Conservation (phyloP, 2,113 vertebrate genomes). For the Phyllostomus hastatus region DNA sequence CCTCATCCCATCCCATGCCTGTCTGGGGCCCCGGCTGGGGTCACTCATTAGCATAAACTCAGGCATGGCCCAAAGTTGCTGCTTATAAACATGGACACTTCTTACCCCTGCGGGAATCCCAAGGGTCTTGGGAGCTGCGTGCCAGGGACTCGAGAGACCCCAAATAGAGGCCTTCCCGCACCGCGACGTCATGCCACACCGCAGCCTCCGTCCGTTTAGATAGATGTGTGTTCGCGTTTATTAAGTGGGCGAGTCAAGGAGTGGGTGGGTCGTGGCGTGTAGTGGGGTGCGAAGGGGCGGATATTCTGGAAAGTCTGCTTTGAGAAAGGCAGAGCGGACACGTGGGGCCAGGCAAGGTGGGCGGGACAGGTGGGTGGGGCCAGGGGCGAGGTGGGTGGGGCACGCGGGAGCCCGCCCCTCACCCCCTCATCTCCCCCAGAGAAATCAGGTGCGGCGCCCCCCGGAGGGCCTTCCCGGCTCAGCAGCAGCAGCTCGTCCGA, state of each 20-base stretch:
- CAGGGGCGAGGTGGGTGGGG: background rate
- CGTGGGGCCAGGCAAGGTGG: fast-evolving
- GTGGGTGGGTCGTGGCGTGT: fast-evolving
- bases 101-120: background rate
- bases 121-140: background rate
- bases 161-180: fast-evolving
- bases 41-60: background rate
- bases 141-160: background rate
- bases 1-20: background rate
- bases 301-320: fast-evolving
- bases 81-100: no score
- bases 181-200: fast-evolving
- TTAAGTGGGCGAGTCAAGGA: fast-evolving
- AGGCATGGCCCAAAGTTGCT: background rate
- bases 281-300: fast-evolving
- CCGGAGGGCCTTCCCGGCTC: slow-evolving; percentile 87
- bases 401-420: background rate
- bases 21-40: fast-evolving
- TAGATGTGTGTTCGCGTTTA: fast-evolving
- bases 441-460: slow-evolving; percentile 82
- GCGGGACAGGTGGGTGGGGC: background rate
- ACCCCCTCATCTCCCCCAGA: slow-evolving; percentile 77
- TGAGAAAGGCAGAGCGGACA: fast-evolving
- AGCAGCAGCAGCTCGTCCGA: slow-evolving; percentile 90
- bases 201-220: fast-evolving